phyloP scores from a whole-genome alignment of 2,797 vertebrate species.

The Hemibagrus guttatus region DNA sequence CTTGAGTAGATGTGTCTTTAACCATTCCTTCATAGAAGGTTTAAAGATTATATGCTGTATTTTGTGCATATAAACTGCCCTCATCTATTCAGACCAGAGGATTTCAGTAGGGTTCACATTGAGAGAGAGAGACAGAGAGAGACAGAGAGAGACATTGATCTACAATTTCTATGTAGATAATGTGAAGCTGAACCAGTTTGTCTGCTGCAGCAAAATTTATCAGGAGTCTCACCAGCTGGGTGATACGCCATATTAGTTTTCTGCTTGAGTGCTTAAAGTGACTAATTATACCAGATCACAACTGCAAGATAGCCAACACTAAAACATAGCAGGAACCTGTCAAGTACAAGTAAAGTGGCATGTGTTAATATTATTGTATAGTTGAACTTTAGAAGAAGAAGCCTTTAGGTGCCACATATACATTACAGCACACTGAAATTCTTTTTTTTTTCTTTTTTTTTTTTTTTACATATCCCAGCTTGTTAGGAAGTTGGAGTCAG shows the following conservation, averaged over 20 bases:
- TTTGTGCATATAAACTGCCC: not conserved
- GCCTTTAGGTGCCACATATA: too few relatives aligned
- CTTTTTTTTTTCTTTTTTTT: too few relatives aligned
- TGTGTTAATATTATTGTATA: not conserved
- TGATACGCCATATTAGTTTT: not conserved
- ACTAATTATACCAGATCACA: not conserved
- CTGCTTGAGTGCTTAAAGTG: not conserved
- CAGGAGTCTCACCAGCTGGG: not conserved
- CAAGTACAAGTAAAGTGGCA: not conserved
- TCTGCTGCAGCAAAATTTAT: slow-evolving; percentile 10
- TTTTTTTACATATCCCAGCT: too few relatives aligned
- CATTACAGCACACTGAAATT: too few relatives aligned
- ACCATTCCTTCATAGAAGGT: not conserved
- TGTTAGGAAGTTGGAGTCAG: too few relatives aligned
- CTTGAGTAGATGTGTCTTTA: not conserved
- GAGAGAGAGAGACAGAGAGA: not conserved
- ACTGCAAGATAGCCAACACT: not conserved
- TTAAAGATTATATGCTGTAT: not conserved
- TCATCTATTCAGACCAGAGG: not conserved
- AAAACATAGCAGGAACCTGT: not conserved
- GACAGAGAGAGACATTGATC: not conserved
- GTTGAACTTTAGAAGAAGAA: not conserved
- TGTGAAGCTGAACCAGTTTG: slow-evolving; percentile 36
- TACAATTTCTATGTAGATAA: not conserved
- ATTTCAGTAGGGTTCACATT: not conserved